These are phyloP conservation scores for Planococcus citri DNA, from an alignment of 1,140 invertebrate genomes.

Conservation along the genomic window DNA sequence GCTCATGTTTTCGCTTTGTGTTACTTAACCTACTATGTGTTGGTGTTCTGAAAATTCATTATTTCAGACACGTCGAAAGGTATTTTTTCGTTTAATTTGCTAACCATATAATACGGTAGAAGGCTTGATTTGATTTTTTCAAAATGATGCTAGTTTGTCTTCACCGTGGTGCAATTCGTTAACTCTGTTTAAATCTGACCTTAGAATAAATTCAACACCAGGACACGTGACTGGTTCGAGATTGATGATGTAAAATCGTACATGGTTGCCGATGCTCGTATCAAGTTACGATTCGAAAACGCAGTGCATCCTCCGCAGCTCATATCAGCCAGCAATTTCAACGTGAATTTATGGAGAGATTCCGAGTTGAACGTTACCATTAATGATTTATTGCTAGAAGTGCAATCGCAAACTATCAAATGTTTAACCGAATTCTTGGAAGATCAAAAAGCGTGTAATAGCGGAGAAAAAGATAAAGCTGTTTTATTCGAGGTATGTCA, in stretches of 20 bases:
- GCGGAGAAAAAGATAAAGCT: background rate
- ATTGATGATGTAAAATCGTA: conserved; percentile 39
- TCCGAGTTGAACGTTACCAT: conserved; percentile 48
- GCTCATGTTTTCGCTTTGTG: conserved; percentile 16
- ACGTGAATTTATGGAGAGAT: conserved; percentile 32
- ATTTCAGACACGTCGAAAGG: conserved; percentile 16
- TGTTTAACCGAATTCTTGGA: conserved; percentile 55
- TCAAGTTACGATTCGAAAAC: conserved; percentile 49
- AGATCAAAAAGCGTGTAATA: background rate
- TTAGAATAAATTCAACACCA: conserved; percentile 56
- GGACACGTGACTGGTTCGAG: conserved; percentile 55
- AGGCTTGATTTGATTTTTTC: background rate
- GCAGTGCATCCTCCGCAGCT: conserved; percentile 36
- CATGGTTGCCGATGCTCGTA: conserved; percentile 32
- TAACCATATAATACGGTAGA: background rate
- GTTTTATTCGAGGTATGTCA: background rate
- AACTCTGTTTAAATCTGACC: conserved; percentile 1
- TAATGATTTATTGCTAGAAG: conserved; percentile 48
- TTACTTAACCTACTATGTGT: conserved; percentile 11
- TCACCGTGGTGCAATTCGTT: background rate
- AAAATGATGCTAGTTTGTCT: background rate
- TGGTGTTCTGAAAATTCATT: conserved; percentile 13
- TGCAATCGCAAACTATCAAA: conserved; percentile 68
- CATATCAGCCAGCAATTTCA: conserved; percentile 26
- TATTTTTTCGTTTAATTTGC: conserved; percentile 17